Evolutionary conservation across 2,888 invertebrate species (phyloP).

Genomic region (Meiosimyza platycephala): DNA sequence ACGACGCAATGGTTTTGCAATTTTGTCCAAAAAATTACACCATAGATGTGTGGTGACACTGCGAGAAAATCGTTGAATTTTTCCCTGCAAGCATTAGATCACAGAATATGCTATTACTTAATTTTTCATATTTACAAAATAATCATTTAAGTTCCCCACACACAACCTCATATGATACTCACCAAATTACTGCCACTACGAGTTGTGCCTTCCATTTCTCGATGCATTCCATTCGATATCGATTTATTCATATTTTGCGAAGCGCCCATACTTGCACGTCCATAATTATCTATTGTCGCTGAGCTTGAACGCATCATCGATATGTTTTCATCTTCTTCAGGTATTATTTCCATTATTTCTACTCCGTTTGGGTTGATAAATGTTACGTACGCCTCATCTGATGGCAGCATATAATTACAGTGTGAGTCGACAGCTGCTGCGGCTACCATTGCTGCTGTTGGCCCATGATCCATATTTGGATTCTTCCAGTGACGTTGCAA

Average conservation of each 20-base stretch:
- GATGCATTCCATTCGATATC: conserved; percentile 51
- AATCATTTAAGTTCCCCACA: background rate
- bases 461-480: conserved; percentile 52
- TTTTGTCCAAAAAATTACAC: conserved; percentile 60
- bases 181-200: conserved; percentile 47
- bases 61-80: conserved; percentile 61
- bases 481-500: conserved; percentile 59
- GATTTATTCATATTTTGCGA: conserved; percentile 56
- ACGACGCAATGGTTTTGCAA: conserved; percentile 59
- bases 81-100: conserved; percentile 45
- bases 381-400: conserved; percentile 63
- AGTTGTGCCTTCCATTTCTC: conserved; percentile 8
- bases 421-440: conserved; percentile 59
- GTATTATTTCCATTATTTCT: conserved; percentile 67
- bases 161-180: conserved; percentile 20
- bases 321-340: conserved; percentile 65
- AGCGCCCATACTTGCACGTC: conserved; percentile 49
- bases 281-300: conserved; percentile 62
- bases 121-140: background rate
- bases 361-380: conserved; percentile 65
- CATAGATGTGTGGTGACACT: conserved; percentile 60
- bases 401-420: conserved; percentile 61
- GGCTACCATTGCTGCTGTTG: conserved; percentile 48
- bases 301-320: conserved; percentile 64
- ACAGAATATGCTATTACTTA: background rate